Evolutionary conservation across 2,113 vertebrate genomes (phyloP).

Genomic region (Eretmochelys imbricata): DNA sequence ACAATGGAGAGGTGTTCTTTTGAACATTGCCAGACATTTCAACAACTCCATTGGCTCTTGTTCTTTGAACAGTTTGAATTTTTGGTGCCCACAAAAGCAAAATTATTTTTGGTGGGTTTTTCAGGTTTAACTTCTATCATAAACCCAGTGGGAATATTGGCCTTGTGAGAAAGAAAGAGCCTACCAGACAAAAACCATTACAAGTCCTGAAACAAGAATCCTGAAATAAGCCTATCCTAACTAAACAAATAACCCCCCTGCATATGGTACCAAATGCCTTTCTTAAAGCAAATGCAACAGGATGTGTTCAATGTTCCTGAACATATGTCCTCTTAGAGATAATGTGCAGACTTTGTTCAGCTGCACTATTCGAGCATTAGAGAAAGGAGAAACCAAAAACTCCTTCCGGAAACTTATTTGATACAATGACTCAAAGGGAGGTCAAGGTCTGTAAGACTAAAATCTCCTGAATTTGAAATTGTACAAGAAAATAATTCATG

Average conservation of each 20-base stretch:
- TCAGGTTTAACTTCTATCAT: neutral
- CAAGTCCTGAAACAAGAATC: neutral
- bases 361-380: neutral
- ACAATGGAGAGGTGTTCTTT: neutral
- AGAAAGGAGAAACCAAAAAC: neutral
- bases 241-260: neutral
- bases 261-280: neutral
- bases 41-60: neutral
- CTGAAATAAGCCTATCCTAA: neutral
- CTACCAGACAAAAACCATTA: neutral
- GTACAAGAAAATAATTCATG: accelerated
- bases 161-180: neutral
- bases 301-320: too few species aligned
- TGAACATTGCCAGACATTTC: neutral
- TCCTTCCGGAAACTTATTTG: neutral
- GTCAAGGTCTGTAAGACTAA: neutral
- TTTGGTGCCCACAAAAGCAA: neutral
- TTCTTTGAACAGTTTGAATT: neutral
- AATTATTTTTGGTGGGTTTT: neutral
- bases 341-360: neutral
- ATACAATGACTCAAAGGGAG: neutral
- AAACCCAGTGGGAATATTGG: neutral
- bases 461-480: neutral
- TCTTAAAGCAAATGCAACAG: neutral
- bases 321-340: neutral